Evolutionary conservation across 2,797 vertebrate genomes (phyloP).

Genomic region (Melanogrammus aeglefinus): DNA sequence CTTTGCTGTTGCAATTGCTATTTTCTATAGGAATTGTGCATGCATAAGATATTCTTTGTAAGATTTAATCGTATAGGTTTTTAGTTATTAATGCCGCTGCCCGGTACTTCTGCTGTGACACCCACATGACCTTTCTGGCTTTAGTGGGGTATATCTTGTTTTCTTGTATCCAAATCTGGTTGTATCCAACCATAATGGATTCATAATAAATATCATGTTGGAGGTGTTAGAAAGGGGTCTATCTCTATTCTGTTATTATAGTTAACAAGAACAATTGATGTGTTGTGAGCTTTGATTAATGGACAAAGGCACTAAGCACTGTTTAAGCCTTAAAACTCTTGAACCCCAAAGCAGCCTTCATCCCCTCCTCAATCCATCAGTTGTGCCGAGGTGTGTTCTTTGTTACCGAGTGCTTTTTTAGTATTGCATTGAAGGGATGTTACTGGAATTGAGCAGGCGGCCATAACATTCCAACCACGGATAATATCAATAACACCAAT

Average conservation of each 20-base stretch:
- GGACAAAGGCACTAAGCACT: slow-evolving; percentile 36
- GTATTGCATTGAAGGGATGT: slow-evolving; percentile 1
- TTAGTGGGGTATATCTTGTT: too few relatives aligned
- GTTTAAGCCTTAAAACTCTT: slow-evolving; percentile 44
- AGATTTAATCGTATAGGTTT: not conserved
- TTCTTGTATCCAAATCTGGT: too few relatives aligned
- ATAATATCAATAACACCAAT: too few relatives aligned
- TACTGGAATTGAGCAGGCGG: not conserved
- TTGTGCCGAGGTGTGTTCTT: slow-evolving; percentile 14
- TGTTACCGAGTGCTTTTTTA: slow-evolving; percentile 17
- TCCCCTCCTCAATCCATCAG: slow-evolving; percentile 10
- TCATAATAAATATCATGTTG: not conserved
- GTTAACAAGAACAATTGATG: slow-evolving; percentile 42
- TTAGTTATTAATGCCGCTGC: not conserved
- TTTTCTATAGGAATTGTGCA: slow-evolving; percentile 12
- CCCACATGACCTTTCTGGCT: not conserved
- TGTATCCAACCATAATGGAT: not conserved
- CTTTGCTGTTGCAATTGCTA: not conserved
- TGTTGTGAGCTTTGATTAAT: slow-evolving; percentile 45
- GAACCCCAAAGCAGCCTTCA: slow-evolving; percentile 43
- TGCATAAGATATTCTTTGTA: not conserved
- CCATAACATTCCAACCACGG: not conserved
- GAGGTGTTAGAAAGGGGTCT: not conserved
- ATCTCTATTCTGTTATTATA: slow-evolving; percentile 17
- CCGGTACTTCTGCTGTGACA: not conserved